Percentiles rank a stretch among this genome's conserved stretches.
Conservation (phyloP, 2,113 vertebrate genomes). For the Phycodurus eques region DNA sequence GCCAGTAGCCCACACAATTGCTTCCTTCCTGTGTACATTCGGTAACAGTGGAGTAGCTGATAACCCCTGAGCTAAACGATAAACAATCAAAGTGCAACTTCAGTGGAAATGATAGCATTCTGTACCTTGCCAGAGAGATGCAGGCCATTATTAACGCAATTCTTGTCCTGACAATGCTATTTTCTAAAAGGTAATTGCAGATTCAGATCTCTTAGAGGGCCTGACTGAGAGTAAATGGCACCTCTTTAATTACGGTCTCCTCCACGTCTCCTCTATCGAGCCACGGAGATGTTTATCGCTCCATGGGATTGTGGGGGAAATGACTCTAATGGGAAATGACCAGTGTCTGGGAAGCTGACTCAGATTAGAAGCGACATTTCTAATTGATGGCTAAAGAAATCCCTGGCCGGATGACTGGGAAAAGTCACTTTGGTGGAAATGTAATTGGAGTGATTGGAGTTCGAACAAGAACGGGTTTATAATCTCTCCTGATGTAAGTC, state of each 20-base stretch:
- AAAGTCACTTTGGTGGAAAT: constrained; percentile 92
- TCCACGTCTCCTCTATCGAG: constrained; percentile 76
- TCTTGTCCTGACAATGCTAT: constrained; percentile 79
- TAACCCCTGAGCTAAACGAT: constrained; percentile 70
- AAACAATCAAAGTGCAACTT: constrained; percentile 80
- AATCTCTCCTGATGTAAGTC: constrained; percentile 51
- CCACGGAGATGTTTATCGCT: constrained; percentile 80
- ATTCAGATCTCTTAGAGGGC: constrained; percentile 85
- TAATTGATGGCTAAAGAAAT: constrained; percentile 94
- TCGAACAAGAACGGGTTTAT: constrained; percentile 62
- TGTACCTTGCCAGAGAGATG: constrained; percentile 64
- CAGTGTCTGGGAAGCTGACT: constrained; percentile 78
- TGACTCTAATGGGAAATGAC: constrained; percentile 93
- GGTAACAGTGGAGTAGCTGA: constrained; percentile 62
- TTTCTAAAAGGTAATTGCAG: constrained; percentile 81
- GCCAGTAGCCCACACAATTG: constrained; percentile 47
- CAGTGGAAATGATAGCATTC: constrained; percentile 75
- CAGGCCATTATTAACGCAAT: constrained; percentile 76
- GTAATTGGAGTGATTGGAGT: constrained; percentile 93
- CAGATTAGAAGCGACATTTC: constrained; percentile 95
- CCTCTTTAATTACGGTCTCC: constrained; percentile 85
- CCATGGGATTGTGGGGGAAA: constrained; percentile 83
- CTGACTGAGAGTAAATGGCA: constrained; percentile 92
- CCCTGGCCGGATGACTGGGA: constrained; percentile 83
- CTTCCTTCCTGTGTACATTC: constrained; percentile 60